Evolutionary conservation across 2,797 vertebrate species (phyloP).

Genomic region (Ctenopoma kingsleyae): DNA sequence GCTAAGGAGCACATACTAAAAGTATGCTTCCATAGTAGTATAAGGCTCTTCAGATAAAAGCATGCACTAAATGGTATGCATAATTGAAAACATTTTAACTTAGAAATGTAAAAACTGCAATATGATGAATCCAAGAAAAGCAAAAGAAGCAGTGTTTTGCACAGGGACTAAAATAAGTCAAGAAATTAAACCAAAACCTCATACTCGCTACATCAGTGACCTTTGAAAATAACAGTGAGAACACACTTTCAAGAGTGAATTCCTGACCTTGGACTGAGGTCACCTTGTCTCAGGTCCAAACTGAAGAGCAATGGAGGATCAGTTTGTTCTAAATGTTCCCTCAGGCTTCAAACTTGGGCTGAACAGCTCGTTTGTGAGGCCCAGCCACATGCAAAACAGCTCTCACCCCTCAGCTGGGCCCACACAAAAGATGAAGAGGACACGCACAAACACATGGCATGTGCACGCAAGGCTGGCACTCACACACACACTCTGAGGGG

Average conservation of each 20-base stretch:
- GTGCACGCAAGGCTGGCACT: constrained; percentile 34
- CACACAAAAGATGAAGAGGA: constrained; percentile 75
- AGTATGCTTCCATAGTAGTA: constrained; percentile 48
- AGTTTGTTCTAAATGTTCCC: constrained; percentile 46
- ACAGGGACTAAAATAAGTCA: neutral
- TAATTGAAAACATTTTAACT: constrained; percentile 72
- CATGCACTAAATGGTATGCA: constrained; percentile 64
- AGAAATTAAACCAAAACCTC: constrained; percentile 2
- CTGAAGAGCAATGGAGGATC: constrained; percentile 30
- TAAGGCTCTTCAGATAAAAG: constrained; percentile 70
- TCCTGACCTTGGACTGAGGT: constrained; percentile 4
- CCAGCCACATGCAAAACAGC: constrained; percentile 71
- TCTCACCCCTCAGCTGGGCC: constrained; percentile 73
- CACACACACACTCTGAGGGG: constrained; percentile 39
- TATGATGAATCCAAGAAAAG: constrained; percentile 29
- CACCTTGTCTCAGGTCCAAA: constrained; percentile 18
- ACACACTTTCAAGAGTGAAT: constrained; percentile 9
- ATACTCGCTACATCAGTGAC: constrained; percentile 1
- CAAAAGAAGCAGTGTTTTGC: neutral
- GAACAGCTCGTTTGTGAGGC: constrained; percentile 62
- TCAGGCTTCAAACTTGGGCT: constrained; percentile 38
- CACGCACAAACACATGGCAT: constrained; percentile 50
- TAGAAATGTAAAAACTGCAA: constrained; percentile 52
- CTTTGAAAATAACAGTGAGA: constrained; percentile 8
- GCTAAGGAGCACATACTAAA: constrained; percentile 34